Conservation (phyloP, 2,888 invertebrate species). For the Amblyjoppa proteus region DNA sequence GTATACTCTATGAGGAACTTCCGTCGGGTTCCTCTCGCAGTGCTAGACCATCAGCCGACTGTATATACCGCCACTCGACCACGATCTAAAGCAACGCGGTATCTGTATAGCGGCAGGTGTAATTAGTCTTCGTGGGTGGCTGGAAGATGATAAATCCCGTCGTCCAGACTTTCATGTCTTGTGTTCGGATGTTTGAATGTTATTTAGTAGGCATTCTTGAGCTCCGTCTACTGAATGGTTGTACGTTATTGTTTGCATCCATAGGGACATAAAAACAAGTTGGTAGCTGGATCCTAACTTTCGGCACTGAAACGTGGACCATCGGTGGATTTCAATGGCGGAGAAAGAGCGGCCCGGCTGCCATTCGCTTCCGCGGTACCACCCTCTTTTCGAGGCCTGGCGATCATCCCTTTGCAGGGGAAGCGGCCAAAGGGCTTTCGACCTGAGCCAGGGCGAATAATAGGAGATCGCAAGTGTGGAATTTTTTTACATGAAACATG, state of each 20-base stretch:
- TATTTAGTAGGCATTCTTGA: constrained; percentile 18
- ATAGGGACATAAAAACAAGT: neutral
- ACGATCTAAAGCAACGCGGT: constrained; percentile 28
- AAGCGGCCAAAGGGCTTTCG: neutral
- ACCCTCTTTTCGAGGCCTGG: constrained; percentile 77
- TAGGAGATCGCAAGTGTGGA: neutral
- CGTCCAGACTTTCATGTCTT: constrained; percentile 27
- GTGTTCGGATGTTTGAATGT: constrained; percentile 14
- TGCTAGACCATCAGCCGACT: constrained; percentile 45
- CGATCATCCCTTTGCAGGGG: constrained; percentile 71
- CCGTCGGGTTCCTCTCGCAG: constrained; percentile 62
- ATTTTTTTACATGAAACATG: no score
- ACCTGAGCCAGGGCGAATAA: neutral
- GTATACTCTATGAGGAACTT: constrained; percentile 59
- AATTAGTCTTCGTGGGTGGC: constrained; percentile 62
- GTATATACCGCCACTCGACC: constrained; percentile 24
- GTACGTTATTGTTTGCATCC: neutral
- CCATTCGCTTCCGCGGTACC: constrained; percentile 82
- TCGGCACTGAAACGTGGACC: neutral
- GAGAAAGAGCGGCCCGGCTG: constrained; percentile 80
- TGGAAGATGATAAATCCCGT: constrained; percentile 51
- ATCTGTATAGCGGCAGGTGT: constrained; percentile 33
- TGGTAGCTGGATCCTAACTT: neutral
- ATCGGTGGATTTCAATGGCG: constrained; percentile 77
- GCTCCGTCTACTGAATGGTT: neutral